phyloP scores from a whole-genome alignment of 2,888 invertebrate genomes.

The Melanchra persicariae region DNA sequence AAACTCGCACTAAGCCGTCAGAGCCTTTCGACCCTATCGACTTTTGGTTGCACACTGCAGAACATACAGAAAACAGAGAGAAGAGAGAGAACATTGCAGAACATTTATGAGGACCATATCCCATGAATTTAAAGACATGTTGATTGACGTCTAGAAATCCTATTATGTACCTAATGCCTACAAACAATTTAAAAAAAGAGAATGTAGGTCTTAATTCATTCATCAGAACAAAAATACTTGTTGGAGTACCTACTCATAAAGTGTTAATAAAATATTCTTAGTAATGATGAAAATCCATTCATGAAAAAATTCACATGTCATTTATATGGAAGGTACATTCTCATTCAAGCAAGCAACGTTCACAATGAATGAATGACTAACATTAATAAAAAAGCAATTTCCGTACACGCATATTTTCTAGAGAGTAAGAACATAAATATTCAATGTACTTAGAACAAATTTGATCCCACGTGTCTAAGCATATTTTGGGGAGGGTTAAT shows the following conservation, averaged over 20 bases:
- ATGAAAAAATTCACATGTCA: not conserved
- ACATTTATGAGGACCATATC: too few species aligned
- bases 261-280: not conserved
- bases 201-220: not conserved
- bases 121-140: too few species aligned
- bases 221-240: not conserved
- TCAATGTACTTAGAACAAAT: constrained; percentile 38
- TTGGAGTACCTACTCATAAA: not conserved
- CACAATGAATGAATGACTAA: constrained; percentile 27
- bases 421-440: constrained; percentile 39
- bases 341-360: constrained; percentile 18
- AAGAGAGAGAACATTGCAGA: too few species aligned
- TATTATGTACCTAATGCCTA: too few species aligned
- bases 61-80: too few species aligned
- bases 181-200: too few species aligned
- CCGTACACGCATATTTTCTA: constrained; percentile 8
- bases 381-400: constrained; percentile 53
- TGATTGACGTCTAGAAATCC: too few species aligned
- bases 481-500: constrained; percentile 21
- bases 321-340: not conserved
- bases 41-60: too few species aligned
- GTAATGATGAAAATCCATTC: not conserved
- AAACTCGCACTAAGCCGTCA: too few species aligned
- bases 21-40: too few species aligned
- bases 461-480: constrained; percentile 23